A percentile compares a stretch with the other conserved stretches of the same genome.
Evolutionary conservation across 2,888 invertebrate genomes (phyloP).

Genomic region (Doris montereyensis): DNA sequence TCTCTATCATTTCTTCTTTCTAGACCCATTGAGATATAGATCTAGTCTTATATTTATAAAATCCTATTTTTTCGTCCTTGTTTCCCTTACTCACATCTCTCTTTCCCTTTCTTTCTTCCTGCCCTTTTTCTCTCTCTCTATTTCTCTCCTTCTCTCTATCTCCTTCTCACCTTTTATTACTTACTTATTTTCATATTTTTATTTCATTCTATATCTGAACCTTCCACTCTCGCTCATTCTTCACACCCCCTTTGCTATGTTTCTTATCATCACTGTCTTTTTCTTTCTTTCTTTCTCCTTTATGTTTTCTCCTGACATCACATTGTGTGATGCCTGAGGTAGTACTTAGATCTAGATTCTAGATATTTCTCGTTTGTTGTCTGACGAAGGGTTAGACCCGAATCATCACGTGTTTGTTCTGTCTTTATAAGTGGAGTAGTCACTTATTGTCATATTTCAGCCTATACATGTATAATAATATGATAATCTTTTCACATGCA

Average conservation of each 20-base stretch:
- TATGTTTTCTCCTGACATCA: slow-evolving; percentile 32
- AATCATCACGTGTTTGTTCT: too few species aligned
- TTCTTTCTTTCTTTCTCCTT: slow-evolving; percentile 35
- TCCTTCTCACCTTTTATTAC: slow-evolving; percentile 34
- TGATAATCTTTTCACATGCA: too few species aligned
- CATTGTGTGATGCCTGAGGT: too few species aligned
- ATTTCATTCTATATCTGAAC: not conserved
- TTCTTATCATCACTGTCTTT: not conserved
- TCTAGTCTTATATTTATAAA: not conserved
- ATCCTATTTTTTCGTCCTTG: not conserved
- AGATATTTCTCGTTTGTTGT: too few species aligned
- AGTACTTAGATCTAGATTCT: too few species aligned
- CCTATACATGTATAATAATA: too few species aligned
- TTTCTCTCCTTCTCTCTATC: not conserved
- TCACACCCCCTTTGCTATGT: not conserved
- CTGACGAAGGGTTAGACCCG: too few species aligned
- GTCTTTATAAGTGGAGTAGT: too few species aligned
- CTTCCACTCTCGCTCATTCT: not conserved
- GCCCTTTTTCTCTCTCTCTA: not conserved
- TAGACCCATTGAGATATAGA: not conserved
- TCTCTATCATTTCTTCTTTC: not conserved
- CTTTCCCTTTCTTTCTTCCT: not conserved
- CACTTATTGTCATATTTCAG: too few species aligned
- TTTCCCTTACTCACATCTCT: not conserved
- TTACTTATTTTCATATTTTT: slow-evolving; percentile 31